A percentile compares a stretch with the other conserved stretches of the same genome.
These are phyloP conservation scores for Graptemys geographica DNA, from an alignment of 2,797 vertebrate species.

Conservation along the genomic window DNA sequence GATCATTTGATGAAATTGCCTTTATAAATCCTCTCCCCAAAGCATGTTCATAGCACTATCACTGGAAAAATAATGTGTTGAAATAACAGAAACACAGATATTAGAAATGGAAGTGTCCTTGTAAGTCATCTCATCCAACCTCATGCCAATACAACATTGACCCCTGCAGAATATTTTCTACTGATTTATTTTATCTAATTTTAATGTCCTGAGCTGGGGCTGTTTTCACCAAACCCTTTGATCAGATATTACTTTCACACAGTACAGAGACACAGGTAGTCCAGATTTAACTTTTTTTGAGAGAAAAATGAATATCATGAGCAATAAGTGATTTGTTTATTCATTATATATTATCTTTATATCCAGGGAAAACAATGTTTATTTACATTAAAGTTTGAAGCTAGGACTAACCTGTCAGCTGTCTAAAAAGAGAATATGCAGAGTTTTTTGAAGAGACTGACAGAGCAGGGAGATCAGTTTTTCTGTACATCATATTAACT, in stretches of 20 bases:
- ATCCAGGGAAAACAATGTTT: neutral
- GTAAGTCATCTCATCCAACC: neutral
- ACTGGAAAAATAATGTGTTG: neutral
- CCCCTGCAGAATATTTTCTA: neutral
- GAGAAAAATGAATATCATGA: neutral
- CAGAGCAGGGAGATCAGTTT: neutral
- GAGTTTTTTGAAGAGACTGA: neutral
- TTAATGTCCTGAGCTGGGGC: neutral
- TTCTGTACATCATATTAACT: neutral
- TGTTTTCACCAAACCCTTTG: neutral
- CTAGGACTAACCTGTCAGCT: neutral
- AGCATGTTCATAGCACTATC: neutral
- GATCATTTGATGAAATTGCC: neutral
- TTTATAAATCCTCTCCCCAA: neutral
- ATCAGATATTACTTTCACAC: neutral
- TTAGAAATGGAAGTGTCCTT: neutral
- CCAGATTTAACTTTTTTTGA: neutral
- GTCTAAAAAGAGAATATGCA: neutral
- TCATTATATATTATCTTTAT: neutral
- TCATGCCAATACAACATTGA: neutral
- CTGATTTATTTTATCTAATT: neutral
- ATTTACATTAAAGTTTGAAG: neutral
- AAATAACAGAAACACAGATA: neutral
- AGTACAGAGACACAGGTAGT: neutral
- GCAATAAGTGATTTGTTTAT: neutral